Conservation (phyloP, 1,140 invertebrate genomes). For the Aphaenogaster rudis region DNA sequence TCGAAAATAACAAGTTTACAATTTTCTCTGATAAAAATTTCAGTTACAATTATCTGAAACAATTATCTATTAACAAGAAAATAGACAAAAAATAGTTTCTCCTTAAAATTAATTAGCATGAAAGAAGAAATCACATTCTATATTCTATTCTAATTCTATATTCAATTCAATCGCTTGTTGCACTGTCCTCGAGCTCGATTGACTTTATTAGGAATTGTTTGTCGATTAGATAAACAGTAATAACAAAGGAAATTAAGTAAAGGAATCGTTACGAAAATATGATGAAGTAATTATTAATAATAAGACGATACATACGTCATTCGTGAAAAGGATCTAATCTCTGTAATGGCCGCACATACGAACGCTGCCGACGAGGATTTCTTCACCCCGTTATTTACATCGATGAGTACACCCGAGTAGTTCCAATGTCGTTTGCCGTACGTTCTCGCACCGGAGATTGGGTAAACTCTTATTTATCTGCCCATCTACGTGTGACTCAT, state of each 20-base stretch:
- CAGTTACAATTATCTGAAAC: background rate
- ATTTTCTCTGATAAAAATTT: background rate
- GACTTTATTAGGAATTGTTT: background rate
- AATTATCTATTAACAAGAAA: background rate
- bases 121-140: background rate
- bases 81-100: background rate
- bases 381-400: constrained; percentile 74
- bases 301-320: background rate
- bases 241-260: background rate
- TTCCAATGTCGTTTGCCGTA: constrained; percentile 39
- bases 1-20: background rate
- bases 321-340: constrained; percentile 38
- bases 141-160: background rate
- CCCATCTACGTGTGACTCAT: constrained; percentile 40
- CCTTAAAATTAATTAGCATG: background rate
- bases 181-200: background rate
- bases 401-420: constrained; percentile 33
- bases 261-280: constrained; percentile 14
- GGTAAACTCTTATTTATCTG: constrained; percentile 63
- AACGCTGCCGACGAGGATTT: constrained; percentile 58
- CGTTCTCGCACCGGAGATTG: constrained; percentile 51
- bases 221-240: constrained; percentile 3
- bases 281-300: background rate
- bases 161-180: background rate
- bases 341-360: constrained; percentile 26